Evolutionary conservation across 1,140 invertebrate species (phyloP), one percentile per base, ranked within the genome.

Genomic region (Aethina tumida): DNA sequence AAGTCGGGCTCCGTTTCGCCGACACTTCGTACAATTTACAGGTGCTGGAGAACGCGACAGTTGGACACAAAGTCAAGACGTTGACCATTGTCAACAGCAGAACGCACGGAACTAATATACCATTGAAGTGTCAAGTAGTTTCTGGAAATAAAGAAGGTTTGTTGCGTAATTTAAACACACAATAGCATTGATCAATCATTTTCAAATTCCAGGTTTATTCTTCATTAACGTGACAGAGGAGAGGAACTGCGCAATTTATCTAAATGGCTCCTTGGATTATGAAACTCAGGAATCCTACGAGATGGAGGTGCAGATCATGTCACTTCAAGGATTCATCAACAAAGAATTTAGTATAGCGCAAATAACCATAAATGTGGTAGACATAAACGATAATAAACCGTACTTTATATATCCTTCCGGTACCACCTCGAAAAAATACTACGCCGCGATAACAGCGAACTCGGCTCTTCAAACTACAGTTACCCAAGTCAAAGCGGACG

Each of bases 341-440:
- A 77, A 77, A 0, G 73, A 78, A 6, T 73, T 75, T 35, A 82
- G 79, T 47, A 71, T 70, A 6, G 76, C 84, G 0, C 74, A 77
- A 53, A 72, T 95, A 0, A 82, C 81, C 41, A 73, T 95, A 3
- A 81, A 84, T 47, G 77, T 95, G 0, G 65, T 80, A 0, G 89
- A 94, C 56, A 73, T 85, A 1, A 94, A 94, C 53, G 89, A 94
- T 53, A 92, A 93, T 56, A 67, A 68, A 2, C 89, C 90, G 0
- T 69, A 75, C 39, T 94, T 93, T 57, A 60, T 85, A 1, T 84
- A 81, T 40, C 75, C 81, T 0, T 49, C 47, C 2, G 63, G 60
- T 21, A 47, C 50, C 19, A 56, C 55, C 22, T 63, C 63, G 39
- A 62, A 68, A 10, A 77, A 77, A 33, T 85, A 81, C 50, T 81